These are phyloP conservation scores for Xiphydria camelus DNA, from an alignment of 2,888 invertebrate genomes.

Conservation along the genomic window DNA sequence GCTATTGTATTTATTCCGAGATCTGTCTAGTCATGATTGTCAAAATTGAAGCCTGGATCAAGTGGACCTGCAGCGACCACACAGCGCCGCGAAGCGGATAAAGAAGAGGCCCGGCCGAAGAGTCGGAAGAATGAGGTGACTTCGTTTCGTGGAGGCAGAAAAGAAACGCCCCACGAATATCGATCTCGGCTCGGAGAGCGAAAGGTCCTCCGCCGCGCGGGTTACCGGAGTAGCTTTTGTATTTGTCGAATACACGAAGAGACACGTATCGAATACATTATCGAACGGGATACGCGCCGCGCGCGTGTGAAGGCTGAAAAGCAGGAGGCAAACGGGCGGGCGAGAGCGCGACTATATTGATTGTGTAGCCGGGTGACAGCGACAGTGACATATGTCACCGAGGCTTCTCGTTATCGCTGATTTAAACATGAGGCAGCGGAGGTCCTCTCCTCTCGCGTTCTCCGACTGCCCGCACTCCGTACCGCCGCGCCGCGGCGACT, in stretches of 20 bases:
- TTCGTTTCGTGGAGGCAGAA: no score
- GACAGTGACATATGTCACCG: constrained; percentile 59
- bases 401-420: constrained; percentile 58
- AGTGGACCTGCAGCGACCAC: no score
- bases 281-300: constrained; percentile 40
- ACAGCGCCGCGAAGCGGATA: no score
- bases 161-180: background rate
- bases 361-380: constrained; percentile 58
- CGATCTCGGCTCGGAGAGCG: background rate
- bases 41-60: no score
- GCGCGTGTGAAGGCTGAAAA: constrained; percentile 45
- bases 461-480: no score
- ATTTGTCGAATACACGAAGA: constrained; percentile 40
- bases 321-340: constrained; percentile 28
- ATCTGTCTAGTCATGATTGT: no score
- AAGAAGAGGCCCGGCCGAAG: no score
- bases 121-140: no score
- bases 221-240: constrained; percentile 10
- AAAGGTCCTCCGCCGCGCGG: background rate
- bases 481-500: no score
- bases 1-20: no score
- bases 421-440: constrained; percentile 57
- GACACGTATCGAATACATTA: constrained; percentile 57
- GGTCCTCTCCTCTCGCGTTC: constrained; percentile 49
- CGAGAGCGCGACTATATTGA: constrained; percentile 53